Percentiles rank a stretch among this genome's conserved stretches.
phyloP scores from a whole-genome alignment of 2,113 vertebrate species.

The Sebastes fasciatus region DNA sequence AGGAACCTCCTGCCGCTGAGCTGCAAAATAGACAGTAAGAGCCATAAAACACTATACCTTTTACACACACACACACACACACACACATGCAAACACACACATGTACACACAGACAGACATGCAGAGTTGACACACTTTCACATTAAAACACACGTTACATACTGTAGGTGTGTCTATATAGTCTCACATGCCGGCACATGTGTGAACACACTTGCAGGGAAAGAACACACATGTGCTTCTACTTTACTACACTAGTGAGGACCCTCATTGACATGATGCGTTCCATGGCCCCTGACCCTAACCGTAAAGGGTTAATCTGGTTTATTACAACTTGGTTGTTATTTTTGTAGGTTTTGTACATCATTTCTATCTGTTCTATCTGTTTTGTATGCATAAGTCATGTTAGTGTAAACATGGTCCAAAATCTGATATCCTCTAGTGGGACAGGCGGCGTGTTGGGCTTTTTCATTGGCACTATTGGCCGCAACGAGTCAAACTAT shows the following conservation, averaged over 20 bases:
- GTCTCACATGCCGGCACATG: neutral
- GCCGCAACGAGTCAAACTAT: too few relatives aligned
- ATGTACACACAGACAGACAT: neutral
- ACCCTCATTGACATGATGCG: neutral
- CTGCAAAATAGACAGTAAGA: conserved; percentile 18
- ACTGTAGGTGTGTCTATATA: too few relatives aligned
- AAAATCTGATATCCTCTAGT: too few relatives aligned
- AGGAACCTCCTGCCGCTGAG: conserved; percentile 13
- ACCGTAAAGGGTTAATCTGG: neutral
- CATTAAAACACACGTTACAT: conserved; percentile 7
- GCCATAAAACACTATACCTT: neutral
- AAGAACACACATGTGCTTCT: neutral
- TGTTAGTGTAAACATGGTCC: too few relatives aligned
- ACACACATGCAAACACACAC: neutral
- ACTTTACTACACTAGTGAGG: neutral
- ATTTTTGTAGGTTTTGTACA: neutral
- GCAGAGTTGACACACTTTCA: neutral
- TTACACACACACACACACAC: conserved; percentile 2
- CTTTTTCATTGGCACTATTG: too few relatives aligned
- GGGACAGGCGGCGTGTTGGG: too few relatives aligned
- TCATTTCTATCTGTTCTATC: neutral
- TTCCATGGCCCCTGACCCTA: neutral
- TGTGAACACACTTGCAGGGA: neutral
- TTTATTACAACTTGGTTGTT: neutral
- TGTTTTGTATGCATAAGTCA: too few relatives aligned